Percentiles rank a stretch among this genome's conserved stretches.
These are phyloP conservation scores for Promerops cafer DNA, from an alignment of 2,113 vertebrate species.

Conservation along the genomic window DNA sequence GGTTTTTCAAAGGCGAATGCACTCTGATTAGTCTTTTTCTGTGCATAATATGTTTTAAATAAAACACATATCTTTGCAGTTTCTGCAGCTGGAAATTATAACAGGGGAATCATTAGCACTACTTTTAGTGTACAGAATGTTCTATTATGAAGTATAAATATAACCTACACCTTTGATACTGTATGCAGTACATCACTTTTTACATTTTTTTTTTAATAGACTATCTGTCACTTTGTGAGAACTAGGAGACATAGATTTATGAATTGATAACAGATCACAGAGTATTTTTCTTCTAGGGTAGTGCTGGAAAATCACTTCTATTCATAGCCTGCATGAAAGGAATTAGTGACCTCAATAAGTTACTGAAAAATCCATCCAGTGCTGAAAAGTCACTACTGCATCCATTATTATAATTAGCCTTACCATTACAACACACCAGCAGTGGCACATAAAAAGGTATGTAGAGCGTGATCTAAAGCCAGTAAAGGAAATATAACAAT, in stretches of 20 bases:
- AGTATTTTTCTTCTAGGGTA: neutral
- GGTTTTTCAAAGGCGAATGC: neutral
- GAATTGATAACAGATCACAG: slow-evolving; percentile 20
- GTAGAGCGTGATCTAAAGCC: neutral
- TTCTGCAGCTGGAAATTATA: neutral
- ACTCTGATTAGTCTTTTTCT: neutral
- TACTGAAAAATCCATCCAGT: slow-evolving; percentile 3
- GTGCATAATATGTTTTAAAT: neutral
- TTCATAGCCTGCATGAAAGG: slow-evolving; percentile 25
- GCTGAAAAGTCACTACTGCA: neutral
- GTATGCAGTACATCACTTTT: neutral
- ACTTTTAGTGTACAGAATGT: neutral
- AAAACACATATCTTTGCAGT: neutral
- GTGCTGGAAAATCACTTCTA: slow-evolving; percentile 4
- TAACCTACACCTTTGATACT: slow-evolving; percentile 1
- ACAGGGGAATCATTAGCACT: neutral
- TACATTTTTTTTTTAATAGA: neutral
- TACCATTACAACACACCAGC: neutral
- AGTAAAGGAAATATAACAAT: neutral
- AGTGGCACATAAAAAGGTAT: neutral
- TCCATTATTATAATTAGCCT: neutral
- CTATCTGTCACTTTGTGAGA: neutral
- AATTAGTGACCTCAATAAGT: slow-evolving; percentile 18
- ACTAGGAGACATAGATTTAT: neutral
- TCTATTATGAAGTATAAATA: neutral